Conservation (phyloP, 1,140 invertebrate species). For the Cardiocondyla obscurior region DNA sequence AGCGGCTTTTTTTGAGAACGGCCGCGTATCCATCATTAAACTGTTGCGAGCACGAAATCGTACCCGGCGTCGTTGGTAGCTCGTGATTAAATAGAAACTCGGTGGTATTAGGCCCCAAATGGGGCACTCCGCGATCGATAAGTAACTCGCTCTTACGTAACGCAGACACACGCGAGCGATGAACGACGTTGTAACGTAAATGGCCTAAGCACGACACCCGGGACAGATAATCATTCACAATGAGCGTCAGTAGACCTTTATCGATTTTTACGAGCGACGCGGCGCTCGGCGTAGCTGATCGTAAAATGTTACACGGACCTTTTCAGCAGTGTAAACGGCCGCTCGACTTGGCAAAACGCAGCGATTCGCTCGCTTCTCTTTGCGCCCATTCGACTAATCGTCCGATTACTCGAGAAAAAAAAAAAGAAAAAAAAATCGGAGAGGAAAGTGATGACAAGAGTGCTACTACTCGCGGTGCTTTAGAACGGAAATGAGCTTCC, state of each 20-base stretch:
- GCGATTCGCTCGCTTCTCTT: not conserved
- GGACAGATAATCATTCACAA: not conserved
- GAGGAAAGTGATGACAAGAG: constrained; percentile 27
- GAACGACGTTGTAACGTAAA: constrained; percentile 23
- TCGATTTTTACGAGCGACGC: not conserved
- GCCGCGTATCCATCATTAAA: constrained; percentile 1
- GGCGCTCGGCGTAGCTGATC: not conserved
- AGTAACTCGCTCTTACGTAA: constrained; percentile 35
- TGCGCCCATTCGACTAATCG: not conserved
- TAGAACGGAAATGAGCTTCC: constrained; percentile 43
- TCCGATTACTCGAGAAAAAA: not conserved
- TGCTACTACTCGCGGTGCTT: not conserved
- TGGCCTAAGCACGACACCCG: not conserved
- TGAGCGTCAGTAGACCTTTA: not conserved
- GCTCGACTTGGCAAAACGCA: not conserved
- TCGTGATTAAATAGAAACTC: constrained; percentile 42
- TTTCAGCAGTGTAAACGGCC: not conserved
- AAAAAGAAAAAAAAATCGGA: too few species aligned
- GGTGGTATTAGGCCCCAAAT: constrained; percentile 37
- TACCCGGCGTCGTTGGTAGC: constrained; percentile 10
- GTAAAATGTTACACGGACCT: constrained; percentile 8
- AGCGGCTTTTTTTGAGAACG: not conserved
- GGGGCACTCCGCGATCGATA: constrained; percentile 21
- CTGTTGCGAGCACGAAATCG: constrained; percentile 10
- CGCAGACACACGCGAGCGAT: constrained; percentile 12